These are phyloP conservation scores for Hydrochoerus hydrochaeris DNA, from an alignment of 2,113 vertebrate genomes.

Conservation along the genomic window DNA sequence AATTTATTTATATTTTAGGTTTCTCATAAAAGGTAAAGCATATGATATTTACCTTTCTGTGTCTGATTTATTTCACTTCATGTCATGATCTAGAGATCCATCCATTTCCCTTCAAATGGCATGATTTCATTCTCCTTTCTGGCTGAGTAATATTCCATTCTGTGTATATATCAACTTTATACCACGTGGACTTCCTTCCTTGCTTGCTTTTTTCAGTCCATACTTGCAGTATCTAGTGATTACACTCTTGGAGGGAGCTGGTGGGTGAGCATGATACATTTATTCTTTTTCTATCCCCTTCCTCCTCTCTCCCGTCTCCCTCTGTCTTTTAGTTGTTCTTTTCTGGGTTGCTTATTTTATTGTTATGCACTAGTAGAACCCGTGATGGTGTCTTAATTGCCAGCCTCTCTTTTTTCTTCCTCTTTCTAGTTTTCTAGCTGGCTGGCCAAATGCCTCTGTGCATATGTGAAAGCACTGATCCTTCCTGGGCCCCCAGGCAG, in stretches of 20 bases:
- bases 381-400: not conserved
- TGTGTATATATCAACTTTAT: too few relatives aligned
- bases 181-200: not conserved
- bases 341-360: not conserved
- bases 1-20: not conserved
- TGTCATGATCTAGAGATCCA: not conserved
- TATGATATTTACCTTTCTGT: not conserved
- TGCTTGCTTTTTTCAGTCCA: not conserved
- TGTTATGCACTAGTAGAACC: not conserved
- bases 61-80: not conserved
- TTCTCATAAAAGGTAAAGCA: not conserved
- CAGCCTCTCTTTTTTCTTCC: not conserved
- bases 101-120: not conserved
- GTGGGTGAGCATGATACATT: not conserved
- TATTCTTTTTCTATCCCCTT: not conserved
- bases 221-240: not conserved
- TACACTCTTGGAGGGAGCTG: not conserved
- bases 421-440: slow-evolving; percentile 8
- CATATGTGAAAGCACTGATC: not conserved
- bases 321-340: not conserved
- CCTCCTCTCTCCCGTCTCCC: not conserved
- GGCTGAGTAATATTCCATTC: not conserved
- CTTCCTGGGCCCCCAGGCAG: not conserved
- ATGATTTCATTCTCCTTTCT: not conserved
- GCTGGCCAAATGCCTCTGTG: not conserved